These are phyloP conservation scores for Mythimna impura DNA, from an alignment of 2,888 invertebrate genomes.

Conservation along the genomic window DNA sequence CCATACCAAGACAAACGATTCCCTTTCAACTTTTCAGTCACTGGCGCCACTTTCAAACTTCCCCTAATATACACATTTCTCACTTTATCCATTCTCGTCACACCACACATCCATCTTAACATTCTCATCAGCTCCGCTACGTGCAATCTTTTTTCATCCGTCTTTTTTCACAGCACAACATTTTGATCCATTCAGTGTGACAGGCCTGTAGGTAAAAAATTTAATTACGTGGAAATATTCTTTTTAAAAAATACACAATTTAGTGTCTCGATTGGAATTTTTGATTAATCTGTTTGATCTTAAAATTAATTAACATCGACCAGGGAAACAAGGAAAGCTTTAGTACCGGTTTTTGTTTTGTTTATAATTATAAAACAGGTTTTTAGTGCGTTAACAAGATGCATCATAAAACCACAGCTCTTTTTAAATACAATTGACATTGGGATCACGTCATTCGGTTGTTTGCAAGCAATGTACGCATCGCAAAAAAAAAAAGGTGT, in stretches of 20 bases:
- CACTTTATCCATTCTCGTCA: too few relatives aligned
- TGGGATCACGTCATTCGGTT: not conserved
- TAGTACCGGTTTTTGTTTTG: constrained; percentile 3
- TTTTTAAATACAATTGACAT: constrained; percentile 12
- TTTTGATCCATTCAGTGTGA: too few relatives aligned
- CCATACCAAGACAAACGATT: too few relatives aligned
- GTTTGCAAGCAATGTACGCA: not conserved
- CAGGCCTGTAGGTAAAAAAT: too few relatives aligned
- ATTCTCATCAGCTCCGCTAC: too few relatives aligned
- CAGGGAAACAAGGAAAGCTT: not conserved
- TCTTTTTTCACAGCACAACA: too few relatives aligned
- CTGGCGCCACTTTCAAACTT: too few relatives aligned
- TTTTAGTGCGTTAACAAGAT: constrained; percentile 14
- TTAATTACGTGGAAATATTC: too few relatives aligned
- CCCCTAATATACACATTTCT: not conserved
- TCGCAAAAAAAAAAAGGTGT: not conserved
- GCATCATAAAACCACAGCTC: not conserved
- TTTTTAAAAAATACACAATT: not conserved
- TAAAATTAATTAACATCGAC: not conserved
- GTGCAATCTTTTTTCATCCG: too few relatives aligned
- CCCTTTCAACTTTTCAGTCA: too few relatives aligned
- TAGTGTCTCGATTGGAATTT: not conserved
- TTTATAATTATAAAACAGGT: constrained; percentile 1
- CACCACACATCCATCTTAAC: too few relatives aligned
- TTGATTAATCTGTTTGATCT: not conserved